Percentiles rank a stretch among this genome's conserved stretches.
Conservation (phyloP, 2,888 invertebrate species). For the Aphidius colemani region DNA sequence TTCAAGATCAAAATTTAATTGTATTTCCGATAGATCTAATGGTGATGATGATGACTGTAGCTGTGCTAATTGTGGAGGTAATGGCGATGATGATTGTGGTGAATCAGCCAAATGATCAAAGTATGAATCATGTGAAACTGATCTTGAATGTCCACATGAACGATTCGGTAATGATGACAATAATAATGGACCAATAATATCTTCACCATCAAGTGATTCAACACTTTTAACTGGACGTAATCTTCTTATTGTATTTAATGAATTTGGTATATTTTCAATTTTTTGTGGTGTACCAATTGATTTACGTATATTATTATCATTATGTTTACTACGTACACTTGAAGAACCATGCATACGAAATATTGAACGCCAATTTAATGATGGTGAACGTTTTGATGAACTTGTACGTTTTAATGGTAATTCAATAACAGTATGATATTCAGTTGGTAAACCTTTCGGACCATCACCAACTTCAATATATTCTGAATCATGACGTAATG, state of each 20-base stretch:
- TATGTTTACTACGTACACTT: slow-evolving; percentile 48
- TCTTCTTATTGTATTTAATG: slow-evolving; percentile 57
- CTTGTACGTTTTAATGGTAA: slow-evolving; percentile 74
- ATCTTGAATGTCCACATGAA: slow-evolving; percentile 66
- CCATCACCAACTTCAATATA: slow-evolving; percentile 80
- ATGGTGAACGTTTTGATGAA: slow-evolving; percentile 68
- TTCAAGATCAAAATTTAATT: slow-evolving; percentile 81
- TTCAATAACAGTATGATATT: slow-evolving; percentile 92
- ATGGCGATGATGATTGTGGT: slow-evolving; percentile 48
- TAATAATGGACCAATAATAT: slow-evolving; percentile 54
- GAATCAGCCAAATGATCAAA: slow-evolving; percentile 78
- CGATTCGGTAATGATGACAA: slow-evolving; percentile 60
- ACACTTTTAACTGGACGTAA: slow-evolving; percentile 74
- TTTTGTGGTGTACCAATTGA: slow-evolving; percentile 64
- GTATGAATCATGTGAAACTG: slow-evolving; percentile 92
- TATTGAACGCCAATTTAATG: slow-evolving; percentile 77
- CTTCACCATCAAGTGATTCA: slow-evolving; percentile 65
- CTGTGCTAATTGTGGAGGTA: no score
- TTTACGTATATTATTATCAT: slow-evolving; percentile 39
- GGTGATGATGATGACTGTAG: slow-evolving; percentile 47
- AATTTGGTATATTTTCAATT: slow-evolving; percentile 52
- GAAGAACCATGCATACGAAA: slow-evolving; percentile 63
- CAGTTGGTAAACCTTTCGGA: slow-evolving; percentile 74
- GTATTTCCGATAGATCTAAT: slow-evolving; percentile 81
- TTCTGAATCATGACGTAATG: slow-evolving; percentile 68